Evolutionary conservation across 1,140 invertebrate genomes (phyloP).

Genomic region (Lucilia cuprina): DNA sequence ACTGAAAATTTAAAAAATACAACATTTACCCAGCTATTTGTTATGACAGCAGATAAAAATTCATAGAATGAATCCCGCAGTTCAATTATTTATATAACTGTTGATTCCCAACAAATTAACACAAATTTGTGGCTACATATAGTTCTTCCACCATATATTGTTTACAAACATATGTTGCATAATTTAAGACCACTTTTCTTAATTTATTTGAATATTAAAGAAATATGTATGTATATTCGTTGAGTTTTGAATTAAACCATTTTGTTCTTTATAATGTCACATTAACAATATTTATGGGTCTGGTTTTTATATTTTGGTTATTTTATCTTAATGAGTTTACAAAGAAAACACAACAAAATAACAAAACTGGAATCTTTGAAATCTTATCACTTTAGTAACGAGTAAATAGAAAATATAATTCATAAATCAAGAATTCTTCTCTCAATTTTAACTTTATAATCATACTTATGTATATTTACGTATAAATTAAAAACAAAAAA

Average conservation of each 20-base stretch:
- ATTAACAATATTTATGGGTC: not conserved
- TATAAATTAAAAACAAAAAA: not conserved
- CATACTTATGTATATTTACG: not conserved
- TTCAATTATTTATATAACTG: not conserved
- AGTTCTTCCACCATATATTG: too few relatives aligned
- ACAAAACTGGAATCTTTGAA: not conserved
- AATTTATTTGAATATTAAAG: too few relatives aligned
- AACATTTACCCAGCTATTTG: not conserved
- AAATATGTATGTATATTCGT: not conserved
- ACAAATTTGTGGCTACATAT: not conserved
- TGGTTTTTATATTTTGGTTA: not conserved
- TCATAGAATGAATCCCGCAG: not conserved
- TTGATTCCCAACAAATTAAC: not conserved
- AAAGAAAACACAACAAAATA: not conserved
- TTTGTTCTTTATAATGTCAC: constrained; percentile 1
- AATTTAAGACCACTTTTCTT: too few relatives aligned
- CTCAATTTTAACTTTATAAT: not conserved
- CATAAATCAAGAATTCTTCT: not conserved
- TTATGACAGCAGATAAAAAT: not conserved
- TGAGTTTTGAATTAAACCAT: not conserved
- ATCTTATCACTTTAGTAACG: not conserved
- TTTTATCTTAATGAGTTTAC: not conserved
- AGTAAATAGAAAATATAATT: not conserved
- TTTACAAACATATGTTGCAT: too few relatives aligned
- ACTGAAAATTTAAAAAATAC: too few relatives aligned